Base-by-base conservation (phyloP, 2,113 vertebrate species). In the Apeltes quadracus region DNA sequence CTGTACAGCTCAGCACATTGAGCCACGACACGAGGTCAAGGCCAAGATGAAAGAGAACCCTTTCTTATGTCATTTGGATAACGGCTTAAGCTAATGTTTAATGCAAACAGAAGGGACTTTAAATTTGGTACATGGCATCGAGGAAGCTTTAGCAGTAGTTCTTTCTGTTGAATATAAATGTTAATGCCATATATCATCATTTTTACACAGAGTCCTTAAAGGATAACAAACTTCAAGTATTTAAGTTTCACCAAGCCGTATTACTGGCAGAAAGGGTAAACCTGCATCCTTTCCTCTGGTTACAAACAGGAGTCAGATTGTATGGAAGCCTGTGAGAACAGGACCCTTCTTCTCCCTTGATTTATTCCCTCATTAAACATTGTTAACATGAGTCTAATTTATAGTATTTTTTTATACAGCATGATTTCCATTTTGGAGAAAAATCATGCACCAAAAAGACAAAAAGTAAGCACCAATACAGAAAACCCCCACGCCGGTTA, bases 401-500 rank as follows among this genome's bases (percentile, higher is more conserved):
- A 11, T 13, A 14, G 22, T 51, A 11, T 51, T 51, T 7, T 51
- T 22, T 4, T 23, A 25, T 51, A 25, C 22, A 25, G 22, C 22
- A 14, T 51, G 48, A 51, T 22, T 20, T 50, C 12, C 4, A 50
- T 23, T 23, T 13, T n/a, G n/a, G n/a, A n/a, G n/a, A n/a, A n/a
- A n/a, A n/a, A n/a, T n/a, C n/a, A n/a, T n/a, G n/a, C n/a, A n/a
- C n/a, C n/a, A 51, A 51, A 51, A 1, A 51, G 50, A 51, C 22
- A 51, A 13, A 51, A 23, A 51, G 22, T 20, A 48, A 18, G 44
- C 46, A 20, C n/a, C 9, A 39, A 72, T 56, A 46, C 7, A 4
- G 34, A 81, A 39, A 32, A 67, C 41, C 25, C 27, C 18, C 39
- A 61, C 46, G 50, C 14, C 34, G 25, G 34, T 32, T 70, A 39